These are phyloP conservation scores for Caenorhabditis brenneri DNA, from an alignment of 1,140 invertebrate species.

Conservation along the genomic window DNA sequence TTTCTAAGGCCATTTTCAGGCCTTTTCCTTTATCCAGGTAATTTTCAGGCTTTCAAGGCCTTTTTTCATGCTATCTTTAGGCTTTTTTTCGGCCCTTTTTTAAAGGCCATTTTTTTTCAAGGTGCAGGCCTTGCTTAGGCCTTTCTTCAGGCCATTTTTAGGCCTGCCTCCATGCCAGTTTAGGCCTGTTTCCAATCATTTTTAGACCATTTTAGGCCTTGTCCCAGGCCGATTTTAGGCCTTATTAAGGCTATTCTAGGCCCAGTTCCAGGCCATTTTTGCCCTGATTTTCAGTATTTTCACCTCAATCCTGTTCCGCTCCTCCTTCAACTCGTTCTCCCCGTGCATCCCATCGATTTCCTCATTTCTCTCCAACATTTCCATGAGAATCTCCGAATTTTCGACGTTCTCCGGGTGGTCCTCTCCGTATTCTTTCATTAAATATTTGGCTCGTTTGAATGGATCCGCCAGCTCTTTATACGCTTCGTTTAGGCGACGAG, in stretches of 20 bases:
- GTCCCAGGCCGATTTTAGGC: not conserved
- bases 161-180: not conserved
- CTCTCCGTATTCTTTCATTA: constrained; percentile 15
- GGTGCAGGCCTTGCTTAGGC: too few species aligned
- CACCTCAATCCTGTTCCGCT: not conserved
- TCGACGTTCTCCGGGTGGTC: not conserved
- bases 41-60: too few species aligned
- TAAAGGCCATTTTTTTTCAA: too few species aligned
- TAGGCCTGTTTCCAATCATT: not conserved
- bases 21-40: too few species aligned
- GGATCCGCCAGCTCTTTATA: constrained; percentile 18
- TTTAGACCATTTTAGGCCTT: not conserved
- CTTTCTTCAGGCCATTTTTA: too few species aligned
- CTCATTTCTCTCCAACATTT: constrained; percentile 23
- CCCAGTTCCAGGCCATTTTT: not conserved
- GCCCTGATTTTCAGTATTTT: not conserved
- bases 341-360: not conserved
- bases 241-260: not conserved
- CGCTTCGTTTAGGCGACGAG: not conserved
- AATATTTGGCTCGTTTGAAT: constrained; percentile 20
- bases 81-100: too few species aligned
- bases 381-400: constrained; percentile 5
- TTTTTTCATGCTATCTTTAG: too few species aligned
- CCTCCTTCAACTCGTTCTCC: not conserved
- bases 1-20: too few species aligned